These are phyloP conservation scores for Epizoanthus fatuus DNA, from an alignment of 92 coral and sea anemone genomes.

Conservation along the genomic window DNA sequence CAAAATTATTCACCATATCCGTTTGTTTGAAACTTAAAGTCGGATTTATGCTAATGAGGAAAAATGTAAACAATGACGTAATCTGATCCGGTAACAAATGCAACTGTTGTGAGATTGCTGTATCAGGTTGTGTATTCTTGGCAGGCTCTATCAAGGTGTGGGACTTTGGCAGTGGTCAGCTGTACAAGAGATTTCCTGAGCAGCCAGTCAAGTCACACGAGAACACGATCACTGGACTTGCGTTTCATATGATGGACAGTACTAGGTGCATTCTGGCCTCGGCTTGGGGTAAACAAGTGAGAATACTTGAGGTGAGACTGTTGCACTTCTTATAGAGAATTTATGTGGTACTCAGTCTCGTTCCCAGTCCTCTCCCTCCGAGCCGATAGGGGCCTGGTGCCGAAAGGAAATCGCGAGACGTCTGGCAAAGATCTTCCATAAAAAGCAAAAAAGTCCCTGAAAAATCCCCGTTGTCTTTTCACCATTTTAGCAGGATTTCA, in stretches of 20 bases:
- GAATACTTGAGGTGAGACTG: slow-evolving; percentile 81
- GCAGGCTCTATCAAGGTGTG: slow-evolving; percentile 96
- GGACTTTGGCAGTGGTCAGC: slow-evolving; percentile 99
- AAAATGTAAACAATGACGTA: background rate
- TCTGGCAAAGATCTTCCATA: no score
- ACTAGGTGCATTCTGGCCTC: slow-evolving; percentile 90
- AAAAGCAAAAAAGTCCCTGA: no score
- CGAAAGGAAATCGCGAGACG: no score
- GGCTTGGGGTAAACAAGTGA: slow-evolving; percentile 89
- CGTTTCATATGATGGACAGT: slow-evolving; percentile 76
- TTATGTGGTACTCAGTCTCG: background rate
- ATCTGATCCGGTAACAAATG: background rate
- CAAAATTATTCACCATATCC: no score
- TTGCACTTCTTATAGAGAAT: background rate
- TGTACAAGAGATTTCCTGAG: slow-evolving; percentile 91
- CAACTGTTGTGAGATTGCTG: background rate
- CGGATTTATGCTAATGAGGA: no score
- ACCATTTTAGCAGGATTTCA: no score
- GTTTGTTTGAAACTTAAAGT: no score
- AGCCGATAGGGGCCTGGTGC: no score
- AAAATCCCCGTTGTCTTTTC: no score
- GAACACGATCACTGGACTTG: slow-evolving; percentile 88
- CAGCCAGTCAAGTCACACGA: slow-evolving; percentile 70
- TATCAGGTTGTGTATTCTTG: background rate
- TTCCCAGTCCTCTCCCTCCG: no score